Evolutionary conservation across 2,797 vertebrate genomes (phyloP).

Genomic region (Danio aesculapii): DNA sequence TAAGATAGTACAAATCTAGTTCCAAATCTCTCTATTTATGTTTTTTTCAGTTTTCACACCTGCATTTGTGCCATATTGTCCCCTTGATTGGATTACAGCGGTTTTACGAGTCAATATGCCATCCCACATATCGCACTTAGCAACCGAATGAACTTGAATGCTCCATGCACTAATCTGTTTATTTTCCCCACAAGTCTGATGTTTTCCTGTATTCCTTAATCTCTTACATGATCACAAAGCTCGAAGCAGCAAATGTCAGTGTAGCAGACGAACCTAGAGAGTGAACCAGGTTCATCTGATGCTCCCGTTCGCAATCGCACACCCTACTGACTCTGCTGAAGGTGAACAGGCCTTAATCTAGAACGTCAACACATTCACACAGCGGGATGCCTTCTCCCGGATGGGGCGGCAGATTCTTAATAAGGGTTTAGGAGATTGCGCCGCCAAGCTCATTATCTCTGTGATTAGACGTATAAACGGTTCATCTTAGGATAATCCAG

Average conservation of each 20-base stretch:
- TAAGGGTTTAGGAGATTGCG: constrained; percentile 54
- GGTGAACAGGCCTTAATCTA: constrained; percentile 22
- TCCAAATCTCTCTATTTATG: background rate
- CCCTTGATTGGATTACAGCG: constrained; percentile 25
- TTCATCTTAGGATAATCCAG: constrained; percentile 77
- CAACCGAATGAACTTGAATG: constrained; percentile 31
- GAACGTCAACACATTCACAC: background rate
- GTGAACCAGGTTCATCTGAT: constrained; percentile 25
- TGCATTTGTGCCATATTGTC: background rate
- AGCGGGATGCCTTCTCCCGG: constrained; percentile 10
- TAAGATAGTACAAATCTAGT: background rate
- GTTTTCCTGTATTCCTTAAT: constrained; percentile 13
- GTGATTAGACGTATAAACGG: constrained; percentile 83
- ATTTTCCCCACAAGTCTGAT: constrained; percentile 25
- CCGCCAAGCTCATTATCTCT: constrained; percentile 73
- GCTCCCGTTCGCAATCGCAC: constrained; percentile 12
- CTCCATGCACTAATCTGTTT: constrained; percentile 40
- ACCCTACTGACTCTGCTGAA: constrained; percentile 7
- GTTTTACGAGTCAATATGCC: constrained; percentile 35
- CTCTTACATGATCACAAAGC: constrained; percentile 25
- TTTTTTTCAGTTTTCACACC: background rate
- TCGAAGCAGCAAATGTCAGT: background rate
- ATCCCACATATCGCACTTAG: background rate
- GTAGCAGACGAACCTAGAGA: constrained; percentile 18
- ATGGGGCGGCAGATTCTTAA: constrained; percentile 51